phyloP scores from a whole-genome alignment of 2,113 vertebrate genomes.

The Bombycilla garrulus region DNA sequence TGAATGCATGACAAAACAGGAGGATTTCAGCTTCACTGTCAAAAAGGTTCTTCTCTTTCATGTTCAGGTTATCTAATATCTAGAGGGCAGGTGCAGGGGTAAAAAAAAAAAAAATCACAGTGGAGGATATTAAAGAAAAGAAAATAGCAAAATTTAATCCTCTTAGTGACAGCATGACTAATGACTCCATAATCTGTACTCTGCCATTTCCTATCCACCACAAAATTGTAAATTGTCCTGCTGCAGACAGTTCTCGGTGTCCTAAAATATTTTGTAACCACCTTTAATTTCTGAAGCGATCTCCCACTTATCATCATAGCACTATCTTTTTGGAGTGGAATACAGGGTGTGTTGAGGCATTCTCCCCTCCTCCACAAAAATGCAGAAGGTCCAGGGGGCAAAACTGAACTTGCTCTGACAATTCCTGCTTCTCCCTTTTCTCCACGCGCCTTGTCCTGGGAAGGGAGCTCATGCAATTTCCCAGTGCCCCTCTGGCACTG shows the following conservation, averaged over 20 bases:
- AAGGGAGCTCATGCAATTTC: slow-evolving; percentile 59
- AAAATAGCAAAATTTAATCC: slow-evolving; percentile 32
- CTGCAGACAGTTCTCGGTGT: background rate
- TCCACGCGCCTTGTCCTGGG: background rate
- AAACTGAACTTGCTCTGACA: slow-evolving; percentile 56
- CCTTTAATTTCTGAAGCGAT: background rate
- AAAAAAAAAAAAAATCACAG: background rate
- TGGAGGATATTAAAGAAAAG: background rate
- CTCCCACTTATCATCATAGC: background rate
- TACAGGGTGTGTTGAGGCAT: slow-evolving; percentile 34
- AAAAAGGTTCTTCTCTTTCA: slow-evolving; percentile 47
- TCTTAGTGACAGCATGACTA: background rate
- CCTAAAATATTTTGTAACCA: background rate
- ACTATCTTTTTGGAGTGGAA: slow-evolving; percentile 11
- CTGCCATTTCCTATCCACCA: background rate
- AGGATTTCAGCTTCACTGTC: slow-evolving; percentile 28
- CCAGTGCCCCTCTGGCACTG: slow-evolving; percentile 58
- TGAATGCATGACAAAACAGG: slow-evolving; percentile 48
- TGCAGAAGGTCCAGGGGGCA: slow-evolving; percentile 48
- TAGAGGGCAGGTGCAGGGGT: slow-evolving; percentile 32
- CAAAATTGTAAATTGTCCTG: background rate
- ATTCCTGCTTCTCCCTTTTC: slow-evolving; percentile 42
- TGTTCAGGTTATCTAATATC: slow-evolving; percentile 42
- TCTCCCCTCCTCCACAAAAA: slow-evolving; percentile 60
- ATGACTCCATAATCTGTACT: background rate